Evolutionary conservation across 1,140 invertebrate species (phyloP).

Genomic region (Lanistes nyassanus): DNA sequence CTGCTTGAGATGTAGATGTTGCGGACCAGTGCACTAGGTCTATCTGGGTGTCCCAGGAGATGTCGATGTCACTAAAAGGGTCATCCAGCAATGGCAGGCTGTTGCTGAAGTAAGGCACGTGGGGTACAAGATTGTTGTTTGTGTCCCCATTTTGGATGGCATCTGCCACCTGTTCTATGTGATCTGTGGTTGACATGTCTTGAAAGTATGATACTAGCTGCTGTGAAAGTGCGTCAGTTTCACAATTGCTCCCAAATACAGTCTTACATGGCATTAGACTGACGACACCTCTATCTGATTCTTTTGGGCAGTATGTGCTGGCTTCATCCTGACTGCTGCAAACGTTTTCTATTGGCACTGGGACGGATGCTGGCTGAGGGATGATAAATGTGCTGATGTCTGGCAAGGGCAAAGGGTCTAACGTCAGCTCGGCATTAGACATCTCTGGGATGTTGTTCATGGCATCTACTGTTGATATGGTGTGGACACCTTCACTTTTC

Average conservation of each 20-base stretch:
- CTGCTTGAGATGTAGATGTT: conserved; percentile 22
- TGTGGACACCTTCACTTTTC: conserved; percentile 77
- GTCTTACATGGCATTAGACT: conserved; percentile 17
- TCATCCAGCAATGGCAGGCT: conserved; percentile 1
- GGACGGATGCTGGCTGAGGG: conserved; percentile 1
- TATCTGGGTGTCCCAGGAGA: background rate
- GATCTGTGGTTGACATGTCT: background rate
- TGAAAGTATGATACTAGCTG: background rate
- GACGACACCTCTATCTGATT: conserved; percentile 10
- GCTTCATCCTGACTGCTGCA: background rate
- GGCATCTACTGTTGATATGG: conserved; percentile 45
- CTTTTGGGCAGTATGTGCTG: background rate
- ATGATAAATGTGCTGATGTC: conserved; percentile 21
- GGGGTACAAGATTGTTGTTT: conserved; percentile 18
- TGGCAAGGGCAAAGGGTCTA: conserved; percentile 49
- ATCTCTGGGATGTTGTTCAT: conserved; percentile 41
- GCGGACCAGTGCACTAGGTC: background rate
- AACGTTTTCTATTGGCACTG: conserved; percentile 3
- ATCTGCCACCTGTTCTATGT: background rate
- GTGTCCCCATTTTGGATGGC: conserved; percentile 7
- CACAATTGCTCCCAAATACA: background rate
- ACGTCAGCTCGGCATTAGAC: conserved; percentile 34
- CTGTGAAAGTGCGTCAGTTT: background rate
- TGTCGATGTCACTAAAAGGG: background rate
- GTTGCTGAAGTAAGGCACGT: conserved; percentile 13